Conservation (phyloP, 2,797 vertebrate genomes). For the Eospalax fontanierii region DNA sequence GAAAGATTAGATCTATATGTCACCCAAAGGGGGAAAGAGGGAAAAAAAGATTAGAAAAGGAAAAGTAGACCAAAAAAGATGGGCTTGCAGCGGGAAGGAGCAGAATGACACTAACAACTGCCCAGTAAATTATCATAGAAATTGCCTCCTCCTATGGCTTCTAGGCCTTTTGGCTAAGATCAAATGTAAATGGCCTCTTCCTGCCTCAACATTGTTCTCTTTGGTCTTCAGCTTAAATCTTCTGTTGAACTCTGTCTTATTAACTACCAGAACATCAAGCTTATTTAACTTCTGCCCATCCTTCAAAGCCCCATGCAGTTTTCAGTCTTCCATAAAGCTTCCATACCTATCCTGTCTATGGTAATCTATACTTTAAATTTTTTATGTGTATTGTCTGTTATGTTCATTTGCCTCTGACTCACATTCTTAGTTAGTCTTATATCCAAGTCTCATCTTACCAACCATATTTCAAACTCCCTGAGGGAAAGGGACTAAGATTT, state of each 20-base stretch:
- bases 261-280: slow-evolving; percentile 66
- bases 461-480: slow-evolving; percentile 60
- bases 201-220: slow-evolving; percentile 58
- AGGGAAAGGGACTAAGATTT: slow-evolving; percentile 64
- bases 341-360: slow-evolving; percentile 46
- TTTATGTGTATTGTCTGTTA: slow-evolving; percentile 34
- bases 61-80: not conserved
- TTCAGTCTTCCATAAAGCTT: slow-evolving; percentile 49
- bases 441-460: slow-evolving; percentile 72
- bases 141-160: slow-evolving; percentile 1
- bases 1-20: slow-evolving; percentile 34
- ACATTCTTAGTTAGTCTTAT: slow-evolving; percentile 60
- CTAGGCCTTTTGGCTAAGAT: not conserved
- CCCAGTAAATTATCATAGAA: slow-evolving; percentile 27
- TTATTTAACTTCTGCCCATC: slow-evolving; percentile 70
- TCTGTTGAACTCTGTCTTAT: slow-evolving; percentile 63
- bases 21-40: not conserved
- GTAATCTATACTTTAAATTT: slow-evolving; percentile 39
- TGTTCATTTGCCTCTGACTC: slow-evolving; percentile 66
- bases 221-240: slow-evolving; percentile 50
- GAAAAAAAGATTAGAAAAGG: not conserved
- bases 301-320: slow-evolving; percentile 61
- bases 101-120: slow-evolving; percentile 52
- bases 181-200: slow-evolving; percentile 8
- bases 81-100: not conserved